A percentile compares a stretch with the other conserved stretches of the same genome.
phyloP scores from a whole-genome alignment of 2,113 vertebrate genomes.

The Acanthisitta chloris region DNA sequence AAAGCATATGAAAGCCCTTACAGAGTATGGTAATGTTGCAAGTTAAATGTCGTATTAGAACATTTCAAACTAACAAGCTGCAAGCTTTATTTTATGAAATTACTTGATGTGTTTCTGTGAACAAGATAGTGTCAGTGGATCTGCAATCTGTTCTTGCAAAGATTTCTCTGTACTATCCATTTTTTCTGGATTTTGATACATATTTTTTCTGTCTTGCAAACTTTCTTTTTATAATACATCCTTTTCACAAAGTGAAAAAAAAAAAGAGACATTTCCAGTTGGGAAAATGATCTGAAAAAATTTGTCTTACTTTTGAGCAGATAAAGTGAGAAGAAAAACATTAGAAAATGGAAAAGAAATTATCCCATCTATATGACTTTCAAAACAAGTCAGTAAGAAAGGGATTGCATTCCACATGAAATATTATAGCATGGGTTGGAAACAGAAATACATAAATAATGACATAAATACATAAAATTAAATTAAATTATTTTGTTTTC shows the following conservation, averaged over 20 bases:
- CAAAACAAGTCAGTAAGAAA: neutral
- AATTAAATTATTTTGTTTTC: too few species aligned
- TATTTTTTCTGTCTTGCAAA: neutral
- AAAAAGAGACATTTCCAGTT: too few species aligned
- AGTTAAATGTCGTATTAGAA: constrained; percentile 2
- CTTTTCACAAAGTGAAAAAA: neutral
- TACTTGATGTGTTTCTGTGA: neutral
- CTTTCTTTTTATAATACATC: neutral
- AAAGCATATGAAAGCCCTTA: neutral
- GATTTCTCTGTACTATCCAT: neutral
- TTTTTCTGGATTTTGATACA: neutral
- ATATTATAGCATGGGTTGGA: neutral
- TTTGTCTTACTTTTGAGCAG: neutral
- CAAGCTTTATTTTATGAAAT: constrained; percentile 2
- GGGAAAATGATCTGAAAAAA: neutral
- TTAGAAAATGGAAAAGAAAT: neutral
- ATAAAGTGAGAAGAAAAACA: neutral
- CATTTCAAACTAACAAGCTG: neutral
- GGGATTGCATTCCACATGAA: neutral
- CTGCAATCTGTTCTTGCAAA: neutral
- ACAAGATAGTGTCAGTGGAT: neutral
- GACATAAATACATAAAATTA: neutral
- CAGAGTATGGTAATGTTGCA: neutral
- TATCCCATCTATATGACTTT: neutral
- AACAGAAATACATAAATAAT: neutral